phyloP scores from a whole-genome alignment of 2,113 vertebrate species.

The Catharus minimus region DNA sequence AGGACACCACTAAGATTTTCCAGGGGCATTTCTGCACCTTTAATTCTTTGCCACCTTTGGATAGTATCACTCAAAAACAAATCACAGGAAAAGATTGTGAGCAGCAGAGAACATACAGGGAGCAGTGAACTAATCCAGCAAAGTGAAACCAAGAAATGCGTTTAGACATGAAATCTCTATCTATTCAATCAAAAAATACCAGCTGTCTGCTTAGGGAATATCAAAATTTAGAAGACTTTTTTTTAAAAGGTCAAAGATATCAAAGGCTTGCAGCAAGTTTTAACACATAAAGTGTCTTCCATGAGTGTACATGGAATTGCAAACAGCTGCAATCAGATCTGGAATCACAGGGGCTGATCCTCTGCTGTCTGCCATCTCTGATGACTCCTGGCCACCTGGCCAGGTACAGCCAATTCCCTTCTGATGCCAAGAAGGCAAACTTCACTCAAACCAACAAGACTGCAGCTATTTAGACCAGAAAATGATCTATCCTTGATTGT shows the following conservation, averaged over 20 bases:
- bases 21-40: background rate
- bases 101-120: background rate
- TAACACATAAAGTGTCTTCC: constrained; percentile 59
- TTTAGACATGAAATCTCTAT: constrained; percentile 72
- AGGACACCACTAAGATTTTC: background rate
- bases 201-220: constrained; percentile 72
- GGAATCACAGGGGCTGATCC: background rate
- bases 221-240: constrained; percentile 55
- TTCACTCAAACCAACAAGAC: background rate
- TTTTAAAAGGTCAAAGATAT: constrained; percentile 70
- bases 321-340: background rate
- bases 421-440: background rate
- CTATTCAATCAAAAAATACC: constrained; percentile 73
- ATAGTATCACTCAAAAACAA: background rate
- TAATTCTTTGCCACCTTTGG: background rate
- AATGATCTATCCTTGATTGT: background rate
- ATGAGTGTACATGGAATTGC: background rate
- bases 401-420: background rate
- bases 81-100: background rate
- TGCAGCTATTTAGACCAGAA: background rate
- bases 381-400: background rate
- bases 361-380: background rate
- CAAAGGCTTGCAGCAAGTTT: constrained; percentile 69
- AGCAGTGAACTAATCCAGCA: background rate
- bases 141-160: constrained; percentile 35